phyloP scores from a whole-genome alignment of 1,140 invertebrate species.

The Agraylea sexmaculata region DNA sequence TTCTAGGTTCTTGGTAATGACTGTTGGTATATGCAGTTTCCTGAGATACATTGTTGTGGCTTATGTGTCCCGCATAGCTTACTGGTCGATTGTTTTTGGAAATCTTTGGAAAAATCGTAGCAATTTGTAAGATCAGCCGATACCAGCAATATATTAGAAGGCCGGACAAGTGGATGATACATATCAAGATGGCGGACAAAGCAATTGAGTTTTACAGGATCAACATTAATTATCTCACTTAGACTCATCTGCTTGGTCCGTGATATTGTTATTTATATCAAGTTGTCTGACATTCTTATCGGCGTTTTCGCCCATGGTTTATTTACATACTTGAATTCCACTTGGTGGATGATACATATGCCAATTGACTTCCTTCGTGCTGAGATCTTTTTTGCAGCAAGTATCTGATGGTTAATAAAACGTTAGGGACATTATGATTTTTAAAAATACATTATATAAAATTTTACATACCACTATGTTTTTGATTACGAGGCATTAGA shows the following conservation, averaged over 20 bases:
- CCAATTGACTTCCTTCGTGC: slow-evolving; percentile 19
- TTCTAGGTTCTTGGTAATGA: slow-evolving; percentile 8
- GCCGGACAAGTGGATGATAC: no score
- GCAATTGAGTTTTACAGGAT: no score
- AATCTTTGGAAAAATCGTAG: slow-evolving; percentile 8
- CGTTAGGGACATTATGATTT: slow-evolving; percentile 9
- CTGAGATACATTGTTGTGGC: slow-evolving; percentile 13
- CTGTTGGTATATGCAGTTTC: slow-evolving; percentile 10
- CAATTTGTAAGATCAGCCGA: no score
- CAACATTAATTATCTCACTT: no score
- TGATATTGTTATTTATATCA: no score
- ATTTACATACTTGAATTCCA: slow-evolving; percentile 13
- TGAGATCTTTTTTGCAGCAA: slow-evolving; percentile 14
- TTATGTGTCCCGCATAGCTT: slow-evolving; percentile 20
- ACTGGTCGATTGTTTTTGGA: slow-evolving; percentile 12
- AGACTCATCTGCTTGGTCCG: no score
- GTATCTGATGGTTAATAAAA: slow-evolving; percentile 19
- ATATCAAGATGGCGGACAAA: no score
- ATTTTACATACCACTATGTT: slow-evolving; percentile 36
- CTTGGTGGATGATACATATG: slow-evolving; percentile 20
- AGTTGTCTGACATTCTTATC: no score
- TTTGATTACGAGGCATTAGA: slow-evolving; percentile 42
- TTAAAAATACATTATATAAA: slow-evolving; percentile 2
- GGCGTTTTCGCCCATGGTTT: no score
- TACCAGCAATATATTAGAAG: no score